Evolutionary conservation across 2,797 vertebrate genomes (phyloP).

Genomic region (Caiman crocodilus): DNA sequence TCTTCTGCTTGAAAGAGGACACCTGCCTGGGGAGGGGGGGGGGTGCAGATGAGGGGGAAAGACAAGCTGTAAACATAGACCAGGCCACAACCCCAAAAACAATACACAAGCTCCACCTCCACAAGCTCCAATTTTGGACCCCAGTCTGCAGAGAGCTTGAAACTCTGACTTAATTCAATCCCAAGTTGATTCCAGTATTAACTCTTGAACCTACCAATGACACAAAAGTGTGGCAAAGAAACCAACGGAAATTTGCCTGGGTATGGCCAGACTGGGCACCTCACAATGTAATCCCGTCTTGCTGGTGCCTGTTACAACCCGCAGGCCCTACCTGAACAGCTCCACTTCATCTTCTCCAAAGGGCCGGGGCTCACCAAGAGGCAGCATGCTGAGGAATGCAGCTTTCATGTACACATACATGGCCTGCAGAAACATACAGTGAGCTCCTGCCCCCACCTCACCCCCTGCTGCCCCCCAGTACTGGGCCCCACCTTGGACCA

Average conservation of each 20-base stretch:
- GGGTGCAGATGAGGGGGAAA: background rate
- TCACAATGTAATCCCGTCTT: no score
- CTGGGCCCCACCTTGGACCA: conserved; percentile 94
- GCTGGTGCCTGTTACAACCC: background rate
- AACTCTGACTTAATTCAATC: background rate
- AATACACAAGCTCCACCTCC: no score
- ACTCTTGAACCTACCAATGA: background rate
- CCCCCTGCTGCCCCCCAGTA: background rate
- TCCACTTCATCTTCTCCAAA: conserved; percentile 87
- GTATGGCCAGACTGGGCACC: no score
- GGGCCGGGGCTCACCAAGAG: conserved; percentile 81
- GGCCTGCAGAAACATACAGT: conserved; percentile 73
- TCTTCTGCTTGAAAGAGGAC: conserved; percentile 87
- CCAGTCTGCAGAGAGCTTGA: background rate
- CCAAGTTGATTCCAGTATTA: no score
- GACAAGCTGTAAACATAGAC: no score
- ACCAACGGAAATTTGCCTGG: background rate
- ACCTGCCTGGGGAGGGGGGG: conserved; percentile 80
- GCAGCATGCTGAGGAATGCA: conserved; percentile 89
- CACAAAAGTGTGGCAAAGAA: background rate
- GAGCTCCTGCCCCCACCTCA: background rate
- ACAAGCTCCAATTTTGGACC: no score
- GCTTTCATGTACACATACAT: conserved; percentile 93
- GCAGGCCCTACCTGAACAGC: conserved; percentile 84
- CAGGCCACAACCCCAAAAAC: no score